Conservation (phyloP, 2,797 vertebrate species). For the Sardinella longiceps region DNA sequence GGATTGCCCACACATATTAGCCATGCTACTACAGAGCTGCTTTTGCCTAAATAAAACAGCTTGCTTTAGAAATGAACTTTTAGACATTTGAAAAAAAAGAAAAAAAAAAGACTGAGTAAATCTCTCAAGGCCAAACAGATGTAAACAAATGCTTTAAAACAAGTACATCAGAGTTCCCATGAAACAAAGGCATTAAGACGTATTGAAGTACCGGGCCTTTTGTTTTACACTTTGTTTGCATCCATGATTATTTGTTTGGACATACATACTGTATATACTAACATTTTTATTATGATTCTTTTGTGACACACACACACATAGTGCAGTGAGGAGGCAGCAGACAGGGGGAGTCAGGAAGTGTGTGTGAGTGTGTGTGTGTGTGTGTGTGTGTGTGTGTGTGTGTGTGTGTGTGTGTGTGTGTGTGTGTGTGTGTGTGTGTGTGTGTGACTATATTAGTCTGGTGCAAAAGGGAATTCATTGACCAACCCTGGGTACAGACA, state of each 20-base stretch:
- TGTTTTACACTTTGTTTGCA: background rate
- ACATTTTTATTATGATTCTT: background rate
- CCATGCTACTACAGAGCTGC: background rate
- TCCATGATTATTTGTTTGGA: background rate
- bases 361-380: background rate
- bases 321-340: background rate
- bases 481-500: background rate
- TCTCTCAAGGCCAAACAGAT: background rate
- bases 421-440: background rate
- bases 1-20: conserved; percentile 18
- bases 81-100: no score
- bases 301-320: background rate
- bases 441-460: background rate
- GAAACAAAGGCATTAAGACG: background rate
- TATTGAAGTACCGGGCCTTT: background rate
- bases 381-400: background rate
- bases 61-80: conserved; percentile 9
- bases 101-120: background rate
- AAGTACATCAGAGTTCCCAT: background rate
- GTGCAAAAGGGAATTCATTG: background rate
- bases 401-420: background rate
- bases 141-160: background rate
- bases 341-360: background rate
- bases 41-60: conserved; percentile 18
- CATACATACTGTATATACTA: background rate